phyloP scores from a whole-genome alignment of 2,888 invertebrate genomes.

The Phalera bucephala region DNA sequence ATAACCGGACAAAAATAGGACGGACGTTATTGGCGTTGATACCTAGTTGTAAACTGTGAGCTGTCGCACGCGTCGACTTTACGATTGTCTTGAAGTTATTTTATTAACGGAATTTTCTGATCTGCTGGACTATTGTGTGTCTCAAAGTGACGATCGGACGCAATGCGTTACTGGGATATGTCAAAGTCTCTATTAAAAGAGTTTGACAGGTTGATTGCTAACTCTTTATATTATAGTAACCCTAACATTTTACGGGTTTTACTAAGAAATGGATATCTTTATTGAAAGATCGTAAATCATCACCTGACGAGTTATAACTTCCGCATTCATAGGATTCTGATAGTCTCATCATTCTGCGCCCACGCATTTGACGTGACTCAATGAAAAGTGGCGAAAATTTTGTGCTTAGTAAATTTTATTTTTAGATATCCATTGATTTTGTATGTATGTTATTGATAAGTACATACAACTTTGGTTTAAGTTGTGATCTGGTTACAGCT shows the following conservation, averaged over 20 bases:
- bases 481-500: no score
- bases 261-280: background rate
- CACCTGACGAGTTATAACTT: background rate
- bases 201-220: no score
- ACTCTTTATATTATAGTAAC: no score
- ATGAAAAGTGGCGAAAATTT: background rate
- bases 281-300: background rate
- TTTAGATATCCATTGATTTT: no score
- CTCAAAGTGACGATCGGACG: no score
- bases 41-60: constrained; percentile 67
- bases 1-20: constrained; percentile 70
- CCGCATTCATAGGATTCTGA: background rate
- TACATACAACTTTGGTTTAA: no score
- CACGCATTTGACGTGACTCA: background rate
- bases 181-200: no score
- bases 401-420: background rate
- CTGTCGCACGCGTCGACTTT: constrained; percentile 67
- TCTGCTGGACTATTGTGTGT: background rate
- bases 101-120: constrained; percentile 2
- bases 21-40: constrained; percentile 61
- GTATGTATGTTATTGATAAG: no score
- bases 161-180: no score
- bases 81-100: constrained; percentile 47
- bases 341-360: background rate
- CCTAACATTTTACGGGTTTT: no score